A percentile compares a stretch with the other conserved stretches of the same genome.
phyloP scores from a whole-genome alignment of 2,888 invertebrate species.

The Drosophila histrio region DNA sequence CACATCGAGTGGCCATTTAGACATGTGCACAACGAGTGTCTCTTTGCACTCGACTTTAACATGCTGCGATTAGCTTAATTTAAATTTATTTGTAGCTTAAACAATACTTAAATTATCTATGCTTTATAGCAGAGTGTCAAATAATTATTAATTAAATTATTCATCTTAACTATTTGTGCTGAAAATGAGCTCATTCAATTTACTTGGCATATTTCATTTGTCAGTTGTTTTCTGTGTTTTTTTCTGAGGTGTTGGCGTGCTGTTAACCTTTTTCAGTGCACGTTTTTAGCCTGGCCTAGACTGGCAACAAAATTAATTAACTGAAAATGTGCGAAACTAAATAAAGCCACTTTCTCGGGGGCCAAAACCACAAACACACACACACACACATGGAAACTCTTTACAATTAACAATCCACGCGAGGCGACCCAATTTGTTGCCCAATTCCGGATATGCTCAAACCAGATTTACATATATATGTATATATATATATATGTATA shows the following conservation, averaged over 20 bases:
- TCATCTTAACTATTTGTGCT: background rate
- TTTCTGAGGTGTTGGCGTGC: conserved; percentile 8
- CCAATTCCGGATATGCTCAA: conserved; percentile 5
- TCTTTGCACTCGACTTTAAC: background rate
- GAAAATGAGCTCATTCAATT: background rate
- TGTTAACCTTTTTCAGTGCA: conserved; percentile 9
- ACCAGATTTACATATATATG: background rate
- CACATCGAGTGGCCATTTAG: conserved; percentile 16
- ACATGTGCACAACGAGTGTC: conserved; percentile 15
- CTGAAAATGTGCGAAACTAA: conserved; percentile 67
- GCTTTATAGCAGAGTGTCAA: background rate
- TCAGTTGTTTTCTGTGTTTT: background rate
- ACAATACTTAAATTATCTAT: background rate
- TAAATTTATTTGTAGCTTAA: background rate
- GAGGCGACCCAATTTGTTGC: conserved; percentile 34
- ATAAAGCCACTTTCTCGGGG: conserved; percentile 62
- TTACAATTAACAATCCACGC: conserved; percentile 66
- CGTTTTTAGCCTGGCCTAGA: background rate
- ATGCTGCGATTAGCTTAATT: background rate
- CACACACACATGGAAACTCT: conserved; percentile 28
- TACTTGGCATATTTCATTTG: conserved; percentile 1
- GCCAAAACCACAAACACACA: conserved; percentile 26
- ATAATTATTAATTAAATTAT: background rate
- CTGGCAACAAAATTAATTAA: conserved; percentile 63
- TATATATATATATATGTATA: background rate